Base-by-base conservation (phyloP, 2,113 vertebrate genomes). In the Oryzias javanicus region DNA sequence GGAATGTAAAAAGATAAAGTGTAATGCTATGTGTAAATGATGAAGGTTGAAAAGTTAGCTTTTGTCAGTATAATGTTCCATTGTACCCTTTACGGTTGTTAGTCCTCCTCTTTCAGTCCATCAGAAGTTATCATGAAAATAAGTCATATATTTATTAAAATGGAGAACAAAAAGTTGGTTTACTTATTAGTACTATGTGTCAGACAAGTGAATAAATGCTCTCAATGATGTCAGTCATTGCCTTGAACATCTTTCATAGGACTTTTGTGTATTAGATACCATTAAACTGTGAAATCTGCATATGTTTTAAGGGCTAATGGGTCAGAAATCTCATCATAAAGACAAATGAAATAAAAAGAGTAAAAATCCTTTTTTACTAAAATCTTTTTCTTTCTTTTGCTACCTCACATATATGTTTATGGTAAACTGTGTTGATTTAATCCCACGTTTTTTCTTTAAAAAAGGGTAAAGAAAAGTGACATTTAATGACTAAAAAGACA, bases 201-300 rank as follows among this genome's bases (percentile, higher is more conserved):
- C 49, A 78, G 42, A 55, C 22, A 50, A 18, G 56, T 72, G 59
- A 83, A 80, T 77, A 74, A 58, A 73, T 56, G 25, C 40, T 55
- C 19, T 24, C 67, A 83, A 77, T 71, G 77, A 56, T 69, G 55
- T 59, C 61, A 60, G 57, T 57, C 53, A 55, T 57, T 77, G 49
- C 76, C 64, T 76, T 72, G 59, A 79, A 72, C 70, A 69, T 60
- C 59, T 67, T 65, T 67, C 79, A 49, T 3, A 55, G 40, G 40
- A 51, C 47, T 59, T 82, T 84, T 79, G 22, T 70, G 48, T 18
- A 27, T 42, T 14, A 15, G 2, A 59, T 60, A 64, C 83, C 78
- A 79, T 87, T 74, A 78, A 75, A 75, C 16, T 60, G 19, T 68
- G 35, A 49, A 69, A 72, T 66, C 47, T 62, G 53, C 67, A 70